Evolutionary conservation across 2,113 vertebrate genomes (phyloP).

Genomic region (Poeciliopsis turrubarensis): DNA sequence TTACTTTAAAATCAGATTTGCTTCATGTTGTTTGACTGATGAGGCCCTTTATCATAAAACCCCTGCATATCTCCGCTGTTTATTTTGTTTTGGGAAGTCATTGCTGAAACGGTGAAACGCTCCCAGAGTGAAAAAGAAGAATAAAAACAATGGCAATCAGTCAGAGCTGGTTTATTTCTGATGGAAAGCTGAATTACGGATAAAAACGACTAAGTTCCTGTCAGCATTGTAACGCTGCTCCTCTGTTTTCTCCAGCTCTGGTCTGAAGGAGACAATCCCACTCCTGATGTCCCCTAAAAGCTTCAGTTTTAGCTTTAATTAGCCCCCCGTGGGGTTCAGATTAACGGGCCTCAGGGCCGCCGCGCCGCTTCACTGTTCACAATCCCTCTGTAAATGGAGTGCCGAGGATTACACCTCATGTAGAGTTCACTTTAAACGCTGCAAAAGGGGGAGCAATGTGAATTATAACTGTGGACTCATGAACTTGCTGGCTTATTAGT

Average conservation of each 20-base stretch:
- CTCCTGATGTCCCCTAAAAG: slow-evolving; percentile 8
- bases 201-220: slow-evolving; percentile 33
- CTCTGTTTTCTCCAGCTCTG: slow-evolving; percentile 13
- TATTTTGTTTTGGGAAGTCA: slow-evolving; percentile 15
- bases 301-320: slow-evolving; percentile 37
- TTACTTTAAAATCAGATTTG: slow-evolving; percentile 9
- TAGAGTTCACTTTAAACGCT: slow-evolving; percentile 1
- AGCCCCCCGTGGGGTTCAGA: slow-evolving; percentile 36
- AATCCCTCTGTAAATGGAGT: slow-evolving; percentile 20
- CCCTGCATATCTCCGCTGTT: slow-evolving; percentile 2
- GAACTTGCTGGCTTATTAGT: background rate
- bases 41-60: slow-evolving; percentile 24
- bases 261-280: slow-evolving; percentile 14
- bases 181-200: slow-evolving; percentile 10
- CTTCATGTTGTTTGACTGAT: slow-evolving; percentile 16
- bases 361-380: slow-evolving; percentile 1
- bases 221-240: background rate
- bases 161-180: slow-evolving; percentile 27
- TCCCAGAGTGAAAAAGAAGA: slow-evolving; percentile 7
- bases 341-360: slow-evolving; percentile 4
- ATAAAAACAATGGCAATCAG: slow-evolving; percentile 11
- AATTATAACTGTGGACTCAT: background rate
- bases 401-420: slow-evolving; percentile 4
- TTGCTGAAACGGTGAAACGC: slow-evolving; percentile 27
- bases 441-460: background rate